These are phyloP conservation scores for Nemapogon koenigi DNA, from an alignment of 2,888 invertebrate species.

Conservation along the genomic window DNA sequence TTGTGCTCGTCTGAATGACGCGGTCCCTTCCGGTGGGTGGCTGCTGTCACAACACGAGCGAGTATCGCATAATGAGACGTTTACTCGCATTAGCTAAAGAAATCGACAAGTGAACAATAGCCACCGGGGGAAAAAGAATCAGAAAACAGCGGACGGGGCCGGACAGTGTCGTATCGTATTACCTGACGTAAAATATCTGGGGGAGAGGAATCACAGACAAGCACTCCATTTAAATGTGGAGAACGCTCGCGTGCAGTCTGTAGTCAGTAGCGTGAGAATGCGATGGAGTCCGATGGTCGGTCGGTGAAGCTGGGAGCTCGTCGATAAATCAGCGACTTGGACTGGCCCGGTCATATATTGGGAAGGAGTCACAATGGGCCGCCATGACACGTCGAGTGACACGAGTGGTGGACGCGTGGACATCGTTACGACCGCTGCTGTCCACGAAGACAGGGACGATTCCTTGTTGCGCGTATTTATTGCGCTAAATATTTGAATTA, in stretches of 20 bases:
- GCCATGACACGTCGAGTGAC: slow-evolving; percentile 56
- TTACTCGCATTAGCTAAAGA: slow-evolving; percentile 66
- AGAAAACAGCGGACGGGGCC: slow-evolving; percentile 59
- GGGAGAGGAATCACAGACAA: slow-evolving; percentile 62
- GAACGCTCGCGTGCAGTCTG: slow-evolving; percentile 51
- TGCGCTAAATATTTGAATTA: slow-evolving; percentile 64
- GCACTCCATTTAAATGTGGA: slow-evolving; percentile 52
- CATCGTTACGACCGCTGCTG: slow-evolving; percentile 24
- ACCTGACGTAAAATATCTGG: slow-evolving; percentile 64
- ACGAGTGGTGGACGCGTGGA: slow-evolving; percentile 38
- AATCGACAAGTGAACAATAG: slow-evolving; percentile 67
- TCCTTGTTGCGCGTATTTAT: slow-evolving; percentile 39
- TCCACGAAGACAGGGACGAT: slow-evolving; percentile 18
- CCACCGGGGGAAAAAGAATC: slow-evolving; percentile 50
- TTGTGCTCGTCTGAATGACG: slow-evolving; percentile 59
- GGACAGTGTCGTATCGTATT: slow-evolving; percentile 66
- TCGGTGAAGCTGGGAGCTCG: slow-evolving; percentile 22
- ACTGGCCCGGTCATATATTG: slow-evolving; percentile 27
- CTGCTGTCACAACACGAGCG: slow-evolving; percentile 64
- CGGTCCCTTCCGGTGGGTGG: slow-evolving; percentile 63
- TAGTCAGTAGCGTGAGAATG: slow-evolving; percentile 63
- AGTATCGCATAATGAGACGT: slow-evolving; percentile 62
- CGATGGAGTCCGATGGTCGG: slow-evolving; percentile 27
- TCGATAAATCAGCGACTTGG: slow-evolving; percentile 54
- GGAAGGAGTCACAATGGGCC: slow-evolving; percentile 40